Percentiles rank a stretch among this genome's conserved stretches.
These are phyloP conservation scores for Xestia ashworthii DNA, from an alignment of 2,888 invertebrate species.

Conservation along the genomic window DNA sequence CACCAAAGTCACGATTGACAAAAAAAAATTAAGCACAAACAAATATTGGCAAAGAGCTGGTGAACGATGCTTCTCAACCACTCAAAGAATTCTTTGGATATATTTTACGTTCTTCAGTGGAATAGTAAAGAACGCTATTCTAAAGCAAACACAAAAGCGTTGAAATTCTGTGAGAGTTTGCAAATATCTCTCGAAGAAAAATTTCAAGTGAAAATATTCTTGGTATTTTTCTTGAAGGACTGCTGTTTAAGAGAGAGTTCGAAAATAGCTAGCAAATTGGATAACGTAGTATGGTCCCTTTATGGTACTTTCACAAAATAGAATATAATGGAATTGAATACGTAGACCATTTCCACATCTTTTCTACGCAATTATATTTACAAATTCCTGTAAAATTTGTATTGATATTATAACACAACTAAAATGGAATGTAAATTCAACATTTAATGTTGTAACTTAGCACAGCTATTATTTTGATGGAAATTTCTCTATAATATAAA, in stretches of 20 bases:
- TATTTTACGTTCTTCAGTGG: constrained; percentile 15
- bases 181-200: constrained; percentile 28
- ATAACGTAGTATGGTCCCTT: not conserved
- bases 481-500: not conserved
- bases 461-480: constrained; percentile 3
- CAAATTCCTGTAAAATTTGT: not conserved
- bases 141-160: constrained; percentile 36
- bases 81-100: constrained; percentile 7
- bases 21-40: not conserved
- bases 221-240: not conserved
- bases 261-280: not conserved
- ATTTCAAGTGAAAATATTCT: constrained; percentile 3
- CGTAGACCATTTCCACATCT: not conserved
- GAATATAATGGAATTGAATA: not conserved
- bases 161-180: constrained; percentile 28
- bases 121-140: constrained; percentile 21
- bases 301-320: not conserved
- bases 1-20: not conserved
- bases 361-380: not conserved
- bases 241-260: not conserved
- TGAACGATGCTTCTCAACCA: constrained; percentile 5
- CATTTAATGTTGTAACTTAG: not conserved
- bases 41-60: not conserved
- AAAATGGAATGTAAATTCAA: not conserved
- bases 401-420: not conserved